Evolutionary conservation across 2,113 vertebrate genomes (phyloP), one percentile per base, ranked within the genome.

Genomic region (Paradisaea rubra): DNA sequence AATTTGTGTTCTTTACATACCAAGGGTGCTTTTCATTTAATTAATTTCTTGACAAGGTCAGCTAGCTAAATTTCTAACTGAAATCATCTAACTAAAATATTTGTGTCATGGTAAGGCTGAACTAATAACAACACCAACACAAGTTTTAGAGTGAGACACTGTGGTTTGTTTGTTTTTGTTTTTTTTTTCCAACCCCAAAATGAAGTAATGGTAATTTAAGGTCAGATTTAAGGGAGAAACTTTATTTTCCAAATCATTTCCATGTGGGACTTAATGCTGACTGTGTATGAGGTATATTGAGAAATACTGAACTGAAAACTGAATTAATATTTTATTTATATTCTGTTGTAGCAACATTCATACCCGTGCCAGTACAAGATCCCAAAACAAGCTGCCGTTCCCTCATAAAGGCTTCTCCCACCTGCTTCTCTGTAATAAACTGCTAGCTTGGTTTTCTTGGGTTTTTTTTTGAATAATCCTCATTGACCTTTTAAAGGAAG

Each of bases 401-500:
- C 21, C 24, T 84, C 13, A 0, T 45, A 71, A 70, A 50, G 25
- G 16, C 25, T 88, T 90, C 69, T 61, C 31, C 31, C 11, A 69
- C 22, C 45, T 85, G 28, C 17, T 56, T 66, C 41, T 94, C 23
- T 80, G 20, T 11, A 37, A 64, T 6, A 35, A 39, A 20, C 6
- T 66, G 45, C 4, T 61, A 35, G 9, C 44, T 74, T 39, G 23
- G 25, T 49, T 49, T 49, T 49, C 25, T 5, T 7, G 24, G 6
- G 13, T 14, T 47, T 63, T 37, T 41, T 35, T 18, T 0, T 39
- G 39, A 69, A 20, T 73, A 76, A 85, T 74, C 63, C n/a, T 86
- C 39, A 57, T 41, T 89, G 81, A 49, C 53, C 70, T 93, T 79
- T 82, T 42, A 64, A 85, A 88, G 37, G n/a, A 94, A 37, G 13